phyloP scores from a whole-genome alignment of 1,140 invertebrate genomes.

The Semibalanus balanoides region DNA sequence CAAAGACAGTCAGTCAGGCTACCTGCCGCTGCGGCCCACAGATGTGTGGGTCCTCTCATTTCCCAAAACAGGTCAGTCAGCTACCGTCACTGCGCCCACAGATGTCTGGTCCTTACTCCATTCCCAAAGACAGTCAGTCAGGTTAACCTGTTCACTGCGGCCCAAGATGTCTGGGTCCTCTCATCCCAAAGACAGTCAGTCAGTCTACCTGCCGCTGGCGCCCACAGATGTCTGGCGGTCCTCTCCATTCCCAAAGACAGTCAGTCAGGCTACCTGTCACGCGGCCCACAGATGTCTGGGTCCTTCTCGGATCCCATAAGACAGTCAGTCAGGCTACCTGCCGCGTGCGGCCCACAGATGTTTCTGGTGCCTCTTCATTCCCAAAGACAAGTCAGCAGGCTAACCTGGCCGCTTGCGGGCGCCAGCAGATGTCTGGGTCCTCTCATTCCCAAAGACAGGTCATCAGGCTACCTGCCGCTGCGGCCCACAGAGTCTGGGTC shows the following conservation, averaged over 20 bases:
- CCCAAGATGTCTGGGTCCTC: neutral
- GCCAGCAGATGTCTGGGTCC: neutral
- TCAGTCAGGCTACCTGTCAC: too few species aligned
- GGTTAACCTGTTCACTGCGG: too few species aligned
- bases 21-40: neutral
- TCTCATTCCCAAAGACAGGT: neutral
- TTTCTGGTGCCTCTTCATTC: too few species aligned
- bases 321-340: too few species aligned
- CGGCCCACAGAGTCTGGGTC: too few species aligned
- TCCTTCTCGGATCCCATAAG: too few species aligned
- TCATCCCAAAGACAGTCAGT: neutral
- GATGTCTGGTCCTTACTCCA: neutral
- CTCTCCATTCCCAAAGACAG: neutral
- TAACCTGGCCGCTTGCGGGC: neutral
- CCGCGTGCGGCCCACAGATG: too few species aligned
- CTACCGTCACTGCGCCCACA: neutral
- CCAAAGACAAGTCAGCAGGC: too few species aligned
- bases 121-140: neutral
- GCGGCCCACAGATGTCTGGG: too few species aligned
- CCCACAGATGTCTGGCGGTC: neutral
- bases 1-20: neutral
- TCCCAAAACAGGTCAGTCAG: neutral
- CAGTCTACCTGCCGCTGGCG: neutral
- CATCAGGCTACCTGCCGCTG: too few species aligned
- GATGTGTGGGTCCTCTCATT: neutral